A percentile compares a stretch with the other conserved stretches of the same genome.
Conservation (phyloP, 2,888 invertebrate species). For the Glyphotaelius pellucidus region DNA sequence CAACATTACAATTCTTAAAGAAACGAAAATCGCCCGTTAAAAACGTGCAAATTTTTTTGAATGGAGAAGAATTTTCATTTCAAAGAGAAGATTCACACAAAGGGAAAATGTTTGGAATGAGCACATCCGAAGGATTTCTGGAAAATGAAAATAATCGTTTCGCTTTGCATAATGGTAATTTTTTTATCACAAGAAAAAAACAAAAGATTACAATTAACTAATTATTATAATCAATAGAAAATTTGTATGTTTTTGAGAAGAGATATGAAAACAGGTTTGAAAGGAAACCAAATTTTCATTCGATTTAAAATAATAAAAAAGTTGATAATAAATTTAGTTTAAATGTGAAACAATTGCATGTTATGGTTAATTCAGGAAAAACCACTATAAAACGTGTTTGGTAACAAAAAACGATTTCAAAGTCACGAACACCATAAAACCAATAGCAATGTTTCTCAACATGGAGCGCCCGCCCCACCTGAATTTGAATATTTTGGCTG, state of each 20-base stretch:
- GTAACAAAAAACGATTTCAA: background rate
- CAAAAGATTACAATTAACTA: background rate
- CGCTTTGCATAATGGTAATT: background rate
- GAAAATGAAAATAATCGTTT: background rate
- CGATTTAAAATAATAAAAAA: background rate
- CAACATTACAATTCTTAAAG: background rate
- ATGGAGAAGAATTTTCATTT: background rate
- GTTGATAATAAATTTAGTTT: background rate
- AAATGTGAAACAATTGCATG: background rate
- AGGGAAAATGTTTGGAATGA: background rate
- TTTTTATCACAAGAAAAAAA: background rate
- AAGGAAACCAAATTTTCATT: background rate
- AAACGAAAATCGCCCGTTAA: background rate
- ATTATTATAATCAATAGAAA: background rate
- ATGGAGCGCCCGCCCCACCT: too few species aligned
- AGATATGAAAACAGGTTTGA: background rate
- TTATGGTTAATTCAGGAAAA: background rate
- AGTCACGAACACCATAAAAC: background rate
- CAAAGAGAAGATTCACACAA: background rate
- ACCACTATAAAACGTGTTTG: background rate
- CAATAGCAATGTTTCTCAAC: background rate
- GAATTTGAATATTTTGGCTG: too few species aligned
- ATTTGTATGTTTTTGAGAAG: too few species aligned
- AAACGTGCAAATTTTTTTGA: background rate
- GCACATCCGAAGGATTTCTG: background rate